Percentiles rank a stretch among this genome's conserved stretches.
These are phyloP conservation scores for Hoplias malabaricus DNA, from an alignment of 2,113 vertebrate genomes.

Conservation along the genomic window DNA sequence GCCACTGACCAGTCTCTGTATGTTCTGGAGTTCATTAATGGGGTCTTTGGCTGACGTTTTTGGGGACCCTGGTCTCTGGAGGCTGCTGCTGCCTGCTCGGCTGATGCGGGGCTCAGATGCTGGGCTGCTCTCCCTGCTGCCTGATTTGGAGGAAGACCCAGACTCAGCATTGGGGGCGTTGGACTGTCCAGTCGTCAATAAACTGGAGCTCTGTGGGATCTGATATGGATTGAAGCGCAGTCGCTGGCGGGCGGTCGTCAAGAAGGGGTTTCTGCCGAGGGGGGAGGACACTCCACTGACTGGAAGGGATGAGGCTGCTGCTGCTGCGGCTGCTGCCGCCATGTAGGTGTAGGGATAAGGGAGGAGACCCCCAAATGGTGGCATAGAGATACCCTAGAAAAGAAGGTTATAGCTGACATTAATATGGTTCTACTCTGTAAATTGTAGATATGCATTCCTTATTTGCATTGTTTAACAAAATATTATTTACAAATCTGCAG, in stretches of 20 bases:
- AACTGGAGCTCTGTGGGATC: slow-evolving; percentile 79
- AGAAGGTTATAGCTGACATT: background rate
- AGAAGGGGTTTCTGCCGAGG: slow-evolving; percentile 76
- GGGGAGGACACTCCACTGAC: slow-evolving; percentile 74
- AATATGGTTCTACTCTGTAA: no score
- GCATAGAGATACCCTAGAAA: slow-evolving; percentile 85
- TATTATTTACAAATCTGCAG: no score
- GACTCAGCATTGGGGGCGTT: slow-evolving; percentile 61
- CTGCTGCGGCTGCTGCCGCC: slow-evolving; percentile 79
- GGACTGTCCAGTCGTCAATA: slow-evolving; percentile 71
- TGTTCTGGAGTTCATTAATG: slow-evolving; percentile 82
- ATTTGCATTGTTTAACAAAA: background rate
- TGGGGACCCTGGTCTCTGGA: slow-evolving; percentile 69
- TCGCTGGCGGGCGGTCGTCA: slow-evolving; percentile 80
- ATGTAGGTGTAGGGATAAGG: slow-evolving; percentile 91
- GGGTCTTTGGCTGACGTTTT: slow-evolving; percentile 74
- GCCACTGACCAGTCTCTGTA: slow-evolving; percentile 82
- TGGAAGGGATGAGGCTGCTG: slow-evolving; percentile 77
- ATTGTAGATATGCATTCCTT: no score
- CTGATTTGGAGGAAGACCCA: slow-evolving; percentile 74
- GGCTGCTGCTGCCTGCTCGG: slow-evolving; percentile 61
- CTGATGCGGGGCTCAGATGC: slow-evolving; percentile 72
- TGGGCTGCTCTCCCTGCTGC: slow-evolving; percentile 76
- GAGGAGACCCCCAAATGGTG: slow-evolving; percentile 86
- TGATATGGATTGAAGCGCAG: slow-evolving; percentile 91